phyloP scores from a whole-genome alignment of 2,888 invertebrate genomes.

The Synanthedon tipuliformis region DNA sequence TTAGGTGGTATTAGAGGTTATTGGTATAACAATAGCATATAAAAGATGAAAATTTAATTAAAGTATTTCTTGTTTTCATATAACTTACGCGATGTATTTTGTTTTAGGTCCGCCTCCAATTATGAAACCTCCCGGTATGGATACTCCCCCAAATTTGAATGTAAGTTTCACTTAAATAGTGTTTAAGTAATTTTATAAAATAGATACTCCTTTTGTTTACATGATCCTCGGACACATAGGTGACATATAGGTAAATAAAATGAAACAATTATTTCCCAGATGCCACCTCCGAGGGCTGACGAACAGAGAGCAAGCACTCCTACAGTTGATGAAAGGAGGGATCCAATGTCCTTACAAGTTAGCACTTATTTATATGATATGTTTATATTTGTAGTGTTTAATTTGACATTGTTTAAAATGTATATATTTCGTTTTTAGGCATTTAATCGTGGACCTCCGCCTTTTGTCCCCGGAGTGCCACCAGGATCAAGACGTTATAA shows the following conservation, averaged over 20 bases:
- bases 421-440: slow-evolving; percentile 21
- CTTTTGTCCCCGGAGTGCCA: slow-evolving; percentile 33
- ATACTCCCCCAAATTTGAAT: slow-evolving; percentile 39
- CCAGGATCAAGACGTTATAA: slow-evolving; percentile 31
- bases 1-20: too few relatives aligned
- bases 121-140: slow-evolving; percentile 56
- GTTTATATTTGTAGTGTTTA: not conserved
- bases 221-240: too few relatives aligned
- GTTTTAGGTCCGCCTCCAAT: slow-evolving; percentile 43
- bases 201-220: too few relatives aligned
- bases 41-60: not conserved
- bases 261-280: slow-evolving; percentile 14
- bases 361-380: slow-evolving; percentile 1
- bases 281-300: slow-evolving; percentile 34
- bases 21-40: not conserved
- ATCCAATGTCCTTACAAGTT: slow-evolving; percentile 51
- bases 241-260: too few relatives aligned
- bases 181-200: too few relatives aligned
- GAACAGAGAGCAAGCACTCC: slow-evolving; percentile 80
- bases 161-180: slow-evolving; percentile 22
- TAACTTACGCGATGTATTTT: slow-evolving; percentile 13
- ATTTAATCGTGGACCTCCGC: slow-evolving; percentile 39
- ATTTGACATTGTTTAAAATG: not conserved
- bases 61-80: slow-evolving; percentile 9
- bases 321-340: slow-evolving; percentile 73